Base-by-base conservation (phyloP, 1,140 invertebrate species). In the Bombus sibiricus region DNA sequence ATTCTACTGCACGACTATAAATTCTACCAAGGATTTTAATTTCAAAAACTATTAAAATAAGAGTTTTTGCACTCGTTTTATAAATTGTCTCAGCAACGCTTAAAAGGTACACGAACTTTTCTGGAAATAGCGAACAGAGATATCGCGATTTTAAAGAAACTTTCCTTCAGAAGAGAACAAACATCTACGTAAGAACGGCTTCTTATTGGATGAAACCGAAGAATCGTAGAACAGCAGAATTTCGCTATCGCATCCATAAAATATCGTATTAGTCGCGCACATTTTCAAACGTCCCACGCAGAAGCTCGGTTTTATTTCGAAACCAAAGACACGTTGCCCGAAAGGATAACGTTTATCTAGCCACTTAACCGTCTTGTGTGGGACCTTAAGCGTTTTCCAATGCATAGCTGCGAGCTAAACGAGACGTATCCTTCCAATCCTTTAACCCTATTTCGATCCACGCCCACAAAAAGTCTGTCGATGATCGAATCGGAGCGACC, bases 341-440 rank as follows among this genome's bases (percentile, higher is more conserved):
- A 69, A 82, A 86, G 84, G 89, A 91, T 91, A 91, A 90, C 89
- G 91, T 92, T 94, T 93, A 93, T 94, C 93, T 92, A 91, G 86
- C 85, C 88, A 89, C 89, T 92, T 92, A 92, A 91, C 90, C 88
- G 86, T 69, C 74, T 84, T 83, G 91, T 71, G 75, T 1, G 74
- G 87, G 73, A 82, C 87, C 91, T 86, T 93, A 94, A 94, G 93
- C 93, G 93, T 93, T 94, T 94, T 94, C 93, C 93, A 90, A 94
- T 94, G 87, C 83, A 85, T 90, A 80, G 79, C 83, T 79, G 76
- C 66, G 80, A 77, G 76, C 86, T 88, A 84, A 90, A 83, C 75
- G 89, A 81, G 69, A 82, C 66, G 73, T 80, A 81, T 90, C 74
- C 75, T 76, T 32, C 66, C 47, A 77, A 41, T 80, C 68, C 79